A percentile compares a stretch with the other conserved stretches of the same genome.
phyloP scores from a whole-genome alignment of 2,888 invertebrate species.

The Napeogenes sylphis region DNA sequence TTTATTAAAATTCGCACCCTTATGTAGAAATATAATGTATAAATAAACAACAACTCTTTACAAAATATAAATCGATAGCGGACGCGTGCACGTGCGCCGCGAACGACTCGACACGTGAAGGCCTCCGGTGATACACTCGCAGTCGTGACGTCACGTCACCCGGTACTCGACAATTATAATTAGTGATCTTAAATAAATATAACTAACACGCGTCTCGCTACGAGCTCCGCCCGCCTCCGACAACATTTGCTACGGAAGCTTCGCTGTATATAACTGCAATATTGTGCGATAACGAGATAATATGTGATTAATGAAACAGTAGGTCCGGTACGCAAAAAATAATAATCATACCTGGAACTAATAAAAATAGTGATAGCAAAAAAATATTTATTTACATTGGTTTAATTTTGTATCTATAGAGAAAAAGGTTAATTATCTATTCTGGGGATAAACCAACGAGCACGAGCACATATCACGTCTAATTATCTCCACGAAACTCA shows the following conservation, averaged over 20 bases:
- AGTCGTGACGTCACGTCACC: slow-evolving; percentile 4
- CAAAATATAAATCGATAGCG: slow-evolving; percentile 67
- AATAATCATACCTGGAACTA: too few species aligned
- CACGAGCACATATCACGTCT: too few species aligned
- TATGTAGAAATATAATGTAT: slow-evolving; percentile 76
- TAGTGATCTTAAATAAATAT: slow-evolving; percentile 14
- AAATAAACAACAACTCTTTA: slow-evolving; percentile 75
- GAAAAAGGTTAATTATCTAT: too few species aligned
- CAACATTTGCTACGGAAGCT: not conserved
- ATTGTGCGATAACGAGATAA: not conserved
- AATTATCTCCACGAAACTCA: slow-evolving; percentile 11
- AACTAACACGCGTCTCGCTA: slow-evolving; percentile 8
- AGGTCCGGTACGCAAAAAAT: too few species aligned
- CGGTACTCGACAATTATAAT: not conserved
- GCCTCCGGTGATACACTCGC: slow-evolving; percentile 46
- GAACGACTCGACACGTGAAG: slow-evolving; percentile 54
- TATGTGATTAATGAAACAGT: too few species aligned
- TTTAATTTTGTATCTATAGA: too few species aligned
- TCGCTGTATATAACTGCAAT: not conserved
- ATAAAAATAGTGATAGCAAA: too few species aligned
- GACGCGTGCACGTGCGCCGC: slow-evolving; percentile 30
- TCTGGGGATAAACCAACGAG: too few species aligned
- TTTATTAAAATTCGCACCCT: slow-evolving; percentile 73
- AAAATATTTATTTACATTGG: too few species aligned
- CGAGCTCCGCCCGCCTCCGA: not conserved